phyloP scores from a whole-genome alignment of 1,140 invertebrate genomes.

The Heterodera schachtii region DNA sequence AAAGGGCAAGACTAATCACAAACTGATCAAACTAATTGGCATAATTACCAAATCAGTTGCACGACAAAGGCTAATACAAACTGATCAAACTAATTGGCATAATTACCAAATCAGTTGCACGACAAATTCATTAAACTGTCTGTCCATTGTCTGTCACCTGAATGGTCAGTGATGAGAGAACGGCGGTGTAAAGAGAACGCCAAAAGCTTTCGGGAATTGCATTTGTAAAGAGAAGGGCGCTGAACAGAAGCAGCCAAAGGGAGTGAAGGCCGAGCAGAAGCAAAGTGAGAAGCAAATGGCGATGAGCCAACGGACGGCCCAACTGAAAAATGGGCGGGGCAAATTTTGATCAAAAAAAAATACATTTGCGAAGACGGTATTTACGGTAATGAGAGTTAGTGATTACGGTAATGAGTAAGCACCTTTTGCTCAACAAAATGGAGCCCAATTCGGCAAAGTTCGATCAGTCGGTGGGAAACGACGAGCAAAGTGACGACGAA shows the following conservation, averaged over 20 bases:
- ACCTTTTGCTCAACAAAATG: conserved; percentile 4
- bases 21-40: neutral
- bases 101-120: conserved; percentile 1
- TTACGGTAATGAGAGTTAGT: too few relatives aligned
- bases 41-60: conserved; percentile 7
- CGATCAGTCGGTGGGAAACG: conserved; percentile 38
- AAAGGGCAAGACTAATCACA: too few relatives aligned
- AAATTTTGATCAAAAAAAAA: too few relatives aligned
- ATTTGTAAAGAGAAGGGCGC: conserved; percentile 28
- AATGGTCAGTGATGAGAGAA: conserved; percentile 46
- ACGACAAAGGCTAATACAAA: too few relatives aligned
- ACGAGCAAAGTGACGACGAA: conserved; percentile 41
- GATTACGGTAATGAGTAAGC: too few relatives aligned
- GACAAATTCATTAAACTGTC: neutral
- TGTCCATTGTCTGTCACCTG: conserved; percentile 29
- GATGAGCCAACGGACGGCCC: conserved; percentile 4
- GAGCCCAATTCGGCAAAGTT: conserved; percentile 12
- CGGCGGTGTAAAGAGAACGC: conserved; percentile 49
- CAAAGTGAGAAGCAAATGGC: conserved; percentile 18
- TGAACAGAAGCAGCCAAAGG: conserved; percentile 39
- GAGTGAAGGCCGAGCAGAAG: conserved; percentile 26
- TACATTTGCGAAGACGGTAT: too few relatives aligned
- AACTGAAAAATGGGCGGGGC: neutral
- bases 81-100: neutral
- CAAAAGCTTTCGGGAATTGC: conserved; percentile 48